Conservation (phyloP, 2,888 invertebrate genomes). For the Lordiphosa fenestrarum region DNA sequence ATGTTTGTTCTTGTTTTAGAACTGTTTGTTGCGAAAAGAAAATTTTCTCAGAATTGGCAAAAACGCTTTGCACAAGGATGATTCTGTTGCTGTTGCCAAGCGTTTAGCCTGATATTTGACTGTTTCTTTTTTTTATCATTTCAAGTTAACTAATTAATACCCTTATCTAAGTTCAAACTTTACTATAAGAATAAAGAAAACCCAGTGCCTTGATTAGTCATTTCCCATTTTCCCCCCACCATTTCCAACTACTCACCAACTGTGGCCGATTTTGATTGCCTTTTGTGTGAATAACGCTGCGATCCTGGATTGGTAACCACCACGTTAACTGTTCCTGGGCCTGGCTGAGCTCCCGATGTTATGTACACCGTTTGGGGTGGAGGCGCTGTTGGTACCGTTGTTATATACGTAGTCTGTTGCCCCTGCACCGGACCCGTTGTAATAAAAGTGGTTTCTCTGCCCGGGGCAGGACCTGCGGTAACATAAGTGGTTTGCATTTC, state of each 20-base stretch:
- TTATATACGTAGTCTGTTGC: constrained; percentile 38
- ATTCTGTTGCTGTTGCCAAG: too few species aligned
- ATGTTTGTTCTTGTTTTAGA: too few species aligned
- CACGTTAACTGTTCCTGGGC: constrained; percentile 11
- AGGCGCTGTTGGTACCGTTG: constrained; percentile 16
- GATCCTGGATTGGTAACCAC: constrained; percentile 16
- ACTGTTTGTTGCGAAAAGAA: too few species aligned
- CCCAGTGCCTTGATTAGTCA: too few species aligned
- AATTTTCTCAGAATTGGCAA: too few species aligned
- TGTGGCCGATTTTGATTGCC: constrained; percentile 23
- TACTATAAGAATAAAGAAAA: too few species aligned
- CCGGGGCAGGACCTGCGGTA: constrained; percentile 14
- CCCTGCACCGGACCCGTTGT: constrained; percentile 20
- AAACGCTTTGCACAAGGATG: too few species aligned
- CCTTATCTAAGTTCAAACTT: too few species aligned
- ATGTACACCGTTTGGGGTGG: constrained; percentile 15
- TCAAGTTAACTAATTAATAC: too few species aligned
- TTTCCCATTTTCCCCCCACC: too few species aligned
- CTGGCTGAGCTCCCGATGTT: not conserved
- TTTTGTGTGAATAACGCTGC: constrained; percentile 12
- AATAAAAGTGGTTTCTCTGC: constrained; percentile 24
- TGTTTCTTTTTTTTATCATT: too few species aligned
- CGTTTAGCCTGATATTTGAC: too few species aligned
- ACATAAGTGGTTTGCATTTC: constrained; percentile 28
- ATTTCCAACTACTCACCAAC: constrained; percentile 17